These are phyloP conservation scores for Sinocyclocheilus rhinocerous DNA, from an alignment of 2,113 vertebrate species.

Conservation along the genomic window DNA sequence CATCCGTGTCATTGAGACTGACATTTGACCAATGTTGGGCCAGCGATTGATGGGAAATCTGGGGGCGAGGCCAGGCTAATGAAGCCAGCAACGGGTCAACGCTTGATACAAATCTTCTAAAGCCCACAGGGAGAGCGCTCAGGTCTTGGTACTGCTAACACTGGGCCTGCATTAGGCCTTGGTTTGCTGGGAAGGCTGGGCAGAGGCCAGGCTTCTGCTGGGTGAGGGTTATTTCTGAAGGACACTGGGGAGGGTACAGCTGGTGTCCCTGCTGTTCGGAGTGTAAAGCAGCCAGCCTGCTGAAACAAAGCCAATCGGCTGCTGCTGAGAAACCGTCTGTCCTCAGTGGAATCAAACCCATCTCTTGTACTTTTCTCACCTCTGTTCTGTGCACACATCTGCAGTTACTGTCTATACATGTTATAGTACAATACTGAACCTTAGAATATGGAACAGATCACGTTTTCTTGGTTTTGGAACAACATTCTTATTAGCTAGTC, in stretches of 20 bases:
- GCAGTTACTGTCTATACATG: not conserved
- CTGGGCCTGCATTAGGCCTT: not conserved
- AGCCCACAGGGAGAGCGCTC: not conserved
- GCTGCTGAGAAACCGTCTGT: conserved; percentile 61
- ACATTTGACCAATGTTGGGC: conserved; percentile 16
- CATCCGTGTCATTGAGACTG: conserved; percentile 7
- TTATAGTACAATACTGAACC: not conserved
- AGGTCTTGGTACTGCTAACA: not conserved
- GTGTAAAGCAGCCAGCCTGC: conserved; percentile 55
- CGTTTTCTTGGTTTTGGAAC: not conserved
- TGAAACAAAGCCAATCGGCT: conserved; percentile 59
- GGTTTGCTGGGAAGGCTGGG: conserved; percentile 46
- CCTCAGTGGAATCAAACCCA: conserved; percentile 39
- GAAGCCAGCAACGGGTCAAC: not conserved
- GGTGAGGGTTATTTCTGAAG: conserved; percentile 64
- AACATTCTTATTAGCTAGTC: not conserved
- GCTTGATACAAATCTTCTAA: not conserved
- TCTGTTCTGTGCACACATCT: not conserved
- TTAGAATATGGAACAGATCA: not conserved
- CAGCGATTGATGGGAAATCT: not conserved
- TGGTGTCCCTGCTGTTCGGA: conserved; percentile 65
- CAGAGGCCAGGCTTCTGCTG: conserved; percentile 52
- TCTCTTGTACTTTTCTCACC: conserved; percentile 23
- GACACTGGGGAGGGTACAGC: conserved; percentile 67
- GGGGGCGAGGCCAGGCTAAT: not conserved